Percentiles rank a stretch among this genome's conserved stretches.
phyloP scores from a whole-genome alignment of 2,888 invertebrate species.

The Synergus itoensis region DNA sequence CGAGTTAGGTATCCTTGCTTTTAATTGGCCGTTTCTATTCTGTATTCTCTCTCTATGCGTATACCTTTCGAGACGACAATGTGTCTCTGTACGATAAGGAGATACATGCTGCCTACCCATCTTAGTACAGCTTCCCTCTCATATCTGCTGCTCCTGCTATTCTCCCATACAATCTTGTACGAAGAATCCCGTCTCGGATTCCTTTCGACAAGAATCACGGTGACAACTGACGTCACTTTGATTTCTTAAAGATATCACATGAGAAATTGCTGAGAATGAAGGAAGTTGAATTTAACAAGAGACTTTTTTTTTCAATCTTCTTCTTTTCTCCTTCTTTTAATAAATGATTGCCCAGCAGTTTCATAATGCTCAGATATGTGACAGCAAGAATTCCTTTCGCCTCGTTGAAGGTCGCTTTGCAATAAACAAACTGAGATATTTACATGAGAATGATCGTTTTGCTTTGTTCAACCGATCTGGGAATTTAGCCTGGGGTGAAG shows the following conservation, averaged over 20 bases:
- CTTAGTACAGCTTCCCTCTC: constrained; percentile 9
- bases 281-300: constrained; percentile 6
- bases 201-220: constrained; percentile 27
- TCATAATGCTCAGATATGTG: background rate
- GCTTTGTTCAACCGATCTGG: constrained; percentile 1
- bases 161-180: constrained; percentile 10
- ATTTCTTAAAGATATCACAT: constrained; percentile 11
- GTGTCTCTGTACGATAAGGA: constrained; percentile 34
- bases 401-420: constrained; percentile 29
- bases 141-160: constrained; percentile 13
- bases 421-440: constrained; percentile 15
- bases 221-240: constrained; percentile 31
- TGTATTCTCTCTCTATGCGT: constrained; percentile 27
- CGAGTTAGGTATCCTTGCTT: constrained; percentile 35
- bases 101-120: constrained; percentile 13
- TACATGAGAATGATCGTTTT: constrained; percentile 31
- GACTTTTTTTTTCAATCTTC: background rate
- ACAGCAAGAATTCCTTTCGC: constrained; percentile 8
- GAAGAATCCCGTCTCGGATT: constrained; percentile 34
- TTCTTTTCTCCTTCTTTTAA: background rate
- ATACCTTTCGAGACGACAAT: constrained; percentile 19
- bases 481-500: constrained; percentile 5
- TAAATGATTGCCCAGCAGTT: background rate
- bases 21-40: constrained; percentile 39
- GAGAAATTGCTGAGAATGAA: constrained; percentile 1